Evolutionary conservation across 2,797 vertebrate species (phyloP), one percentile per base, ranked within the genome.

Genomic region (Scyliorhinus canicula): DNA sequence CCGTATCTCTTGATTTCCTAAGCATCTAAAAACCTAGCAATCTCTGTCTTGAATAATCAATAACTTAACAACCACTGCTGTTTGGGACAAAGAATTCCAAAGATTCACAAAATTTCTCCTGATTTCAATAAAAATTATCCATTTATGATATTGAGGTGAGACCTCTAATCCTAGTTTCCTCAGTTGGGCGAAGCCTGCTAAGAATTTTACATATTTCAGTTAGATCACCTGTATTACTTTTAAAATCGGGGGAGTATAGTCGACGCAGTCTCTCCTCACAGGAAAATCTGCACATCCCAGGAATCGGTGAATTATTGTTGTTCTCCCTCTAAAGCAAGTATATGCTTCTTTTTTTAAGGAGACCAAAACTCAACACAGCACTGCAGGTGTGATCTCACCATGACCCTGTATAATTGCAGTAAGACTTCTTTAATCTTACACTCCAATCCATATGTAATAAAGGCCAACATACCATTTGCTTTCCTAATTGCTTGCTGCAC

Each of bases 361-460:
- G 77, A 47, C 40, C 4, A 82, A 82, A 82, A 82, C 69, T 71
- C 28, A 35, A 65, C 57, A 44, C 77, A 24, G 3, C 16, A 40
- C 71, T 77, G 35, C 71, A 77, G 71, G 2, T 77, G 71, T 77
- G 71, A 40, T 77, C 71, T 77, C 71, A 77, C 71, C 71, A n/a
- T 77, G 71, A 77, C 71, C 71, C 35, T 77, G 35, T n/a, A 77
- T 77, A 77, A 77, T 40, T 77, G 71, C 71, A 77, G 35, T 77
- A 77, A 77, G 71, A 77, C 71, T 40, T 77, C n/a, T 77, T 77
- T 77, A 40, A 77, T 77, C 71, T 77, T 77, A 77, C 4, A n/a
- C 71, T 77, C 71, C 71, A 40, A 77, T 77, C 71, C 71, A 77
- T 77, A n/a, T 77, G 71, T n/a, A 77, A 77, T 77, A 77, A 77